A percentile compares a stretch with the other conserved stretches of the same genome.
Conservation (phyloP, 92 coral and sea anemone genomes). For the Virgularia gustaviana region DNA sequence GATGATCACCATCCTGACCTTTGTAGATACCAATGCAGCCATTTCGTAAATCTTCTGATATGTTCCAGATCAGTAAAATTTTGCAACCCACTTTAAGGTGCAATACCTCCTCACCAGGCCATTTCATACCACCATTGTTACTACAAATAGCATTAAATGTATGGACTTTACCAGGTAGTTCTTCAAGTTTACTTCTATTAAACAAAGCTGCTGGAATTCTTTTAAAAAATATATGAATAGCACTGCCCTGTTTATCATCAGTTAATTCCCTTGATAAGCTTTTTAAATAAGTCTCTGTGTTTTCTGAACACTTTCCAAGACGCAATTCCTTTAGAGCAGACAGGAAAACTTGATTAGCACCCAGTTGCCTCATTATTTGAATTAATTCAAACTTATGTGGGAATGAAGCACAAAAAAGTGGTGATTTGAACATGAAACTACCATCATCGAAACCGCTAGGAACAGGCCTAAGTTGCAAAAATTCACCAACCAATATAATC, state of each 20-base stretch:
- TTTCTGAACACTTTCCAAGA: background rate
- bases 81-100: constrained; percentile 14
- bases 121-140: constrained; percentile 14
- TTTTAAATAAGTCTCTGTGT: background rate
- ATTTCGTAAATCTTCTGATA: constrained; percentile 22
- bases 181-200: constrained; percentile 13
- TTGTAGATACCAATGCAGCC: constrained; percentile 6
- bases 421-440: constrained; percentile 22
- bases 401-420: background rate
- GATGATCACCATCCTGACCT: background rate
- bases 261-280: constrained; percentile 33
- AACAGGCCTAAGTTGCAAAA: constrained; percentile 31
- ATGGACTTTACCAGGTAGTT: constrained; percentile 30
- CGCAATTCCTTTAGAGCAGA: background rate
- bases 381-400: constrained; percentile 4
- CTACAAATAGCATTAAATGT: constrained; percentile 17
- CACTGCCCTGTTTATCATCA: background rate
- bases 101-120: constrained; percentile 28
- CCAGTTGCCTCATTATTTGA: background rate
- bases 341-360: background rate
- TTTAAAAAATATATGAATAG: constrained; percentile 33
- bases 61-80: constrained; percentile 33
- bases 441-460: constrained; percentile 16
- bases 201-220: constrained; percentile 38
- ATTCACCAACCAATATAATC: constrained; percentile 29